Evolutionary conservation across 2,113 vertebrate species (phyloP).

Genomic region (Plotosus lineatus): DNA sequence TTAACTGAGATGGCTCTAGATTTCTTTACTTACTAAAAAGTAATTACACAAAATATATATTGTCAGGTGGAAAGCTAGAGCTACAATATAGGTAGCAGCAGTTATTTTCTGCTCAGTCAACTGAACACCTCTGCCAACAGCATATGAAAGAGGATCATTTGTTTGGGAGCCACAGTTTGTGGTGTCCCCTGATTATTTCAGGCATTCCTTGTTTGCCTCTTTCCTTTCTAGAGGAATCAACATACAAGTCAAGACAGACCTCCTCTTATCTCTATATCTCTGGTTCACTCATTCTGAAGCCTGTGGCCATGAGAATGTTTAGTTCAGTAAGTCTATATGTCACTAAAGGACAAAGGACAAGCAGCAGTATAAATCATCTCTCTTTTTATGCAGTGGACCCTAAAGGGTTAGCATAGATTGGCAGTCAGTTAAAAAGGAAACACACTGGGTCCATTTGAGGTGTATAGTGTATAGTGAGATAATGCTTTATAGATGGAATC

Average conservation of each 20-base stretch:
- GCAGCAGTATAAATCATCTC: slow-evolving; percentile 32
- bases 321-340: slow-evolving; percentile 41
- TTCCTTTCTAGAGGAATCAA: slow-evolving; percentile 43
- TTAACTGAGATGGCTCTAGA: too few relatives aligned
- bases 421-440: slow-evolving; percentile 50
- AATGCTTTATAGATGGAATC: slow-evolving; percentile 47
- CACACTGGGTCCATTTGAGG: slow-evolving; percentile 36
- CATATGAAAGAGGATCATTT: background rate
- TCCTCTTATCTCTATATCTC: slow-evolving; percentile 52
- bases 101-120: background rate
- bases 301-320: slow-evolving; percentile 41
- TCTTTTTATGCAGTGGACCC: slow-evolving; percentile 45
- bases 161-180: slow-evolving; percentile 15
- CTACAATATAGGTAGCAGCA: background rate
- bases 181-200: slow-evolving; percentile 22
- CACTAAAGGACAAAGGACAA: slow-evolving; percentile 39
- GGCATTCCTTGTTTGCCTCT: slow-evolving; percentile 46
- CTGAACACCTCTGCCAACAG: background rate
- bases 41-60: background rate
- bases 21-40: background rate
- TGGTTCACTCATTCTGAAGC: slow-evolving; percentile 31
- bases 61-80: background rate
- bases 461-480: slow-evolving; percentile 38
- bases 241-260: slow-evolving; percentile 53
- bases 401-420: slow-evolving; percentile 40